These are phyloP conservation scores for Eulithis prunata DNA, from an alignment of 2,888 invertebrate species.

Conservation along the genomic window DNA sequence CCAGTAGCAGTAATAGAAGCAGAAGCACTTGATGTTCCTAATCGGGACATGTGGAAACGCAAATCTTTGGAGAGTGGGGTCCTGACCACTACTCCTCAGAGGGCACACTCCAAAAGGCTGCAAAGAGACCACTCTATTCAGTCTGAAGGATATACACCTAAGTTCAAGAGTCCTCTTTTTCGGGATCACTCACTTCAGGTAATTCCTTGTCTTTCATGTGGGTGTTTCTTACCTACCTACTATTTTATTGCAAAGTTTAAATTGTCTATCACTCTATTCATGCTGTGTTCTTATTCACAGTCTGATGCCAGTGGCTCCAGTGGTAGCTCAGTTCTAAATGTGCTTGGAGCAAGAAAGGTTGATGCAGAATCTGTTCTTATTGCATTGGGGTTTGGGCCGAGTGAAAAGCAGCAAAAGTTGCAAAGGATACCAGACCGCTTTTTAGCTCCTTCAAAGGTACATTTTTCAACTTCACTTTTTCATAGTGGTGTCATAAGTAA, in stretches of 20 bases:
- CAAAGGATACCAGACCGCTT: slow-evolving; percentile 93
- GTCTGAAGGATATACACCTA: slow-evolving; percentile 75
- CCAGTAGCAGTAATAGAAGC: slow-evolving; percentile 18
- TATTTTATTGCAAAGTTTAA: too few species aligned
- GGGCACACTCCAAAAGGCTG: slow-evolving; percentile 60
- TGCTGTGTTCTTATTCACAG: slow-evolving; percentile 48
- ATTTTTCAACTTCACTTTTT: not conserved
- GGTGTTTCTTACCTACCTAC: too few species aligned
- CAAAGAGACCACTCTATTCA: slow-evolving; percentile 78
- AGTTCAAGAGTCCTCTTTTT: slow-evolving; percentile 74
- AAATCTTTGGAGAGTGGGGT: slow-evolving; percentile 73
- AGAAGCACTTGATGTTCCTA: slow-evolving; percentile 61
- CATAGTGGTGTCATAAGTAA: too few species aligned
- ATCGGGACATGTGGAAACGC: slow-evolving; percentile 67
- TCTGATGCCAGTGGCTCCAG: slow-evolving; percentile 82
- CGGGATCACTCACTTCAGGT: slow-evolving; percentile 82
- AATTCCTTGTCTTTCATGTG: not conserved
- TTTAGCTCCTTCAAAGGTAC: slow-evolving; percentile 91
- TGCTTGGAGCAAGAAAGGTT: slow-evolving; percentile 92
- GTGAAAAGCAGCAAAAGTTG: slow-evolving; percentile 86
- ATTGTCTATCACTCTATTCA: not conserved
- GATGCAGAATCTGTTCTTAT: slow-evolving; percentile 95
- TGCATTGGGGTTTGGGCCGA: slow-evolving; percentile 91
- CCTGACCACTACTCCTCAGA: slow-evolving; percentile 59
- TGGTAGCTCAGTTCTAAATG: slow-evolving; percentile 91